Evolutionary conservation across 2,797 vertebrate species (phyloP), one percentile per base, ranked within the genome.

Genomic region (Poeciliopsis gracilis): DNA sequence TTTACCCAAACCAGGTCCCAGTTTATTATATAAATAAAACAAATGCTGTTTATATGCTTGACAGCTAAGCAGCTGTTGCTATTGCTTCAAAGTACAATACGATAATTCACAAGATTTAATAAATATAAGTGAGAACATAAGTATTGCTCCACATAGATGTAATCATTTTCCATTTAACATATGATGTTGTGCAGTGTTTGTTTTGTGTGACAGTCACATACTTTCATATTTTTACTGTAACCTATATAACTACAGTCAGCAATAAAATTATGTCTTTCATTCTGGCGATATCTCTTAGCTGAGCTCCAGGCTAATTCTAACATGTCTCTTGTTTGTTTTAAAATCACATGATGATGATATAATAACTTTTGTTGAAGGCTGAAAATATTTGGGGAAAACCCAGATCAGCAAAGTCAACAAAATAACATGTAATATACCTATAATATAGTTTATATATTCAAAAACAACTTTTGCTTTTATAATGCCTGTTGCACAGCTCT

Each of bases 361-460:
- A 38, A 59, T 30, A 61, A 18, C 59, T 61, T 33, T 5, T 61
- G 30, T 33, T 33, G 7, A 66, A 66, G 61, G 61, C 4, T 36
- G 16, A 69, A 43, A 69, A n/a, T n/a, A 36, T 69, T 69, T 69
- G 36, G 38, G 38, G 36, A 69, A 69, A 69, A 41, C 36, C 66
- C 36, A 6, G 36, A 63, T 41, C 33, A 2, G 66, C 8, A n/a
- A 69, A 67, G 10, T 67, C 6, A n/a, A 69, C 23, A 69, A 25
- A 43, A 25, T 69, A 69, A n/a, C 23, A 43, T 6, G 5, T 25
- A n/a, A n/a, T n/a, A 15, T 61, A 5, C 20, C 9, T 41, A 41
- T 11, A 23, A 25, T 41, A 25, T 67, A 67, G 20, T 25, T 41
- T 53, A 25, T 67, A 25, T 41, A 67, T 43, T 10, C 28, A 13